Evolutionary conservation across 2,113 vertebrate genomes (phyloP).

Genomic region (Ageneiosus marmoratus): DNA sequence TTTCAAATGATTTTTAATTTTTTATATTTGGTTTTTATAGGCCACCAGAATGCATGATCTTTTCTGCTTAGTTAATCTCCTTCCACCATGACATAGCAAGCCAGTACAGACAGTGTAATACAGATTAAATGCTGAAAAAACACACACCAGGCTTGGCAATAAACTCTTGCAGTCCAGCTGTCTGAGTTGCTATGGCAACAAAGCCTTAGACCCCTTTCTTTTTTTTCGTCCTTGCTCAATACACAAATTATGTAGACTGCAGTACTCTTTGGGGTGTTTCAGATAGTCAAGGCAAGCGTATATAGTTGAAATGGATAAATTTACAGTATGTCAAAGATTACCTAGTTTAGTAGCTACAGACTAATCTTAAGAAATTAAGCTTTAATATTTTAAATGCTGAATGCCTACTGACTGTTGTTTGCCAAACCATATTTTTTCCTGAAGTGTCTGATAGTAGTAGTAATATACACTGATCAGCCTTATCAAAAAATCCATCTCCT

Average conservation of each 20-base stretch:
- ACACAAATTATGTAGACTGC: constrained; percentile 6
- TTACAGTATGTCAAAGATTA: not conserved
- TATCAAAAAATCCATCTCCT: too few relatives aligned
- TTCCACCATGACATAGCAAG: not conserved
- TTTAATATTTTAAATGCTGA: not conserved
- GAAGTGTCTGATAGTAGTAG: not conserved
- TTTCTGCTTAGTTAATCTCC: not conserved
- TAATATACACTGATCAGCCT: not conserved
- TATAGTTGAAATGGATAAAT: not conserved
- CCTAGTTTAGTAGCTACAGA: not conserved
- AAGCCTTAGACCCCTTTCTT: constrained; percentile 44
- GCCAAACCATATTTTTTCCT: not conserved
- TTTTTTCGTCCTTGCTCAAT: constrained; percentile 8
- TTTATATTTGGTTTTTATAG: not conserved
- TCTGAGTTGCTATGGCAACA: constrained; percentile 69
- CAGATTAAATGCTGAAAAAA: constrained; percentile 2
- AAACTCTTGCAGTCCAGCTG: constrained; percentile 29
- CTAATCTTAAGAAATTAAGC: not conserved
- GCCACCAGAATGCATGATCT: not conserved
- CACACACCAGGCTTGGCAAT: constrained; percentile 29
- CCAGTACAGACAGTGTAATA: not conserved
- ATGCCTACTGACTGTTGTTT: not conserved
- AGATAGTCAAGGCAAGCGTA: not conserved
- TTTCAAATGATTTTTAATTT: too few relatives aligned
- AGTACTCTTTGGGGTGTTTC: constrained; percentile 13